Conservation (phyloP, 2,888 invertebrate genomes). For the Macrophya annulata region DNA sequence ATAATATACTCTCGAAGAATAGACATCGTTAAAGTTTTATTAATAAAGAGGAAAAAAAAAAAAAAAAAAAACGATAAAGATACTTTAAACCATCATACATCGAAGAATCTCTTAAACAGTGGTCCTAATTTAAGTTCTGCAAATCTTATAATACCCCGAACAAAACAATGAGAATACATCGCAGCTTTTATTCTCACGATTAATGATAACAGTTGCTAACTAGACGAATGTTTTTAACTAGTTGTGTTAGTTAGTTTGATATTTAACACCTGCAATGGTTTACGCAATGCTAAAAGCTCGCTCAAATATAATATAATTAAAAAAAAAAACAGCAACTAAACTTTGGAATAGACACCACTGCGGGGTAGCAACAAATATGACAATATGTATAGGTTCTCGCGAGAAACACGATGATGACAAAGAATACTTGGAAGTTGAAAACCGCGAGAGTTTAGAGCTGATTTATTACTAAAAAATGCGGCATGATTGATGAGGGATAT, state of each 20-base stretch:
- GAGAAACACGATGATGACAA: slow-evolving; percentile 23
- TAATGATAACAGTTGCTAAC: neutral
- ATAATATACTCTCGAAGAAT: neutral
- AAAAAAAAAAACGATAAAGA: neutral
- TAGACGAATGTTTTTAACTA: neutral
- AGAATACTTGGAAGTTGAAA: slow-evolving; percentile 13
- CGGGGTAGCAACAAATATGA: slow-evolving; percentile 50
- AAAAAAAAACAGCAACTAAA: neutral
- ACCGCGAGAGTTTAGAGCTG: neutral
- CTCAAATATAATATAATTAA: neutral
- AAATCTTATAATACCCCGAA: neutral
- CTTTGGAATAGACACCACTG: neutral
- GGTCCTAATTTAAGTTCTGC: neutral
- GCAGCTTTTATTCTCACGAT: neutral
- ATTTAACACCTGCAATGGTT: slow-evolving; percentile 1
- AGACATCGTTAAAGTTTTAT: neutral
- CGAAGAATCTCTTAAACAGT: neutral
- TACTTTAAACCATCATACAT: neutral
- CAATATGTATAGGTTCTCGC: slow-evolving; percentile 8
- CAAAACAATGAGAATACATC: slow-evolving; percentile 26
- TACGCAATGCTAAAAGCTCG: neutral
- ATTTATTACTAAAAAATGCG: neutral
- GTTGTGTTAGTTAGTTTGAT: neutral
- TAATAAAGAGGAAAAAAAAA: neutral
- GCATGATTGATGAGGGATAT: neutral